phyloP scores from a whole-genome alignment of 2,888 invertebrate genomes.

The Eutolmus rufibarbis region DNA sequence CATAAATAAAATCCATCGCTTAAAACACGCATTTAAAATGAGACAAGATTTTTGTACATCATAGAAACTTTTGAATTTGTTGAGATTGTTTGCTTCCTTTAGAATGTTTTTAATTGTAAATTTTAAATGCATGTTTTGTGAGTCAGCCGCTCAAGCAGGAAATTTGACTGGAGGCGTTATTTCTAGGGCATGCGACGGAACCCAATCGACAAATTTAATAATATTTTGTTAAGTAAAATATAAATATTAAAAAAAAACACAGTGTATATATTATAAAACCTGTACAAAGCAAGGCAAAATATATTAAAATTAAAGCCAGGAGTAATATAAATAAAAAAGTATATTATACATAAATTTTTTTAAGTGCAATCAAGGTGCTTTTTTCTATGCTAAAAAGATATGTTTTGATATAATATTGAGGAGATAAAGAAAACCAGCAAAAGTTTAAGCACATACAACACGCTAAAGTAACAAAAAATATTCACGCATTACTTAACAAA shows the following conservation, averaged over 20 bases:
- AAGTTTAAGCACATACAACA: slow-evolving; percentile 39
- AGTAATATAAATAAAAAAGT: neutral
- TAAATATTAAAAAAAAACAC: neutral
- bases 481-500: slow-evolving; percentile 40
- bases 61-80: neutral
- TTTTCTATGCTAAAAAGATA: slow-evolving; percentile 43
- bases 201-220: slow-evolving; percentile 30
- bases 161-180: neutral
- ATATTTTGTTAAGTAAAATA: slow-evolving; percentile 29
- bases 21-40: slow-evolving; percentile 31
- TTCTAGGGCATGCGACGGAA: slow-evolving; percentile 34
- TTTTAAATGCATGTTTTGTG: slow-evolving; percentile 32
- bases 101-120: neutral
- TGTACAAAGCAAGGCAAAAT: slow-evolving; percentile 27
- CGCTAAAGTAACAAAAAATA: slow-evolving; percentile 39
- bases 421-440: slow-evolving; percentile 12
- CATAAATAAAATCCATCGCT: neutral
- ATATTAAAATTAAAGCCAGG: slow-evolving; percentile 13
- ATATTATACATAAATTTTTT: slow-evolving; percentile 40
- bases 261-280: slow-evolving; percentile 26
- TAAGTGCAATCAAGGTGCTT: slow-evolving; percentile 47
- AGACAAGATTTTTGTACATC: neutral
- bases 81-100: neutral
- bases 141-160: neutral
- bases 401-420: slow-evolving; percentile 39